Evolutionary conservation across 2,113 vertebrate species (phyloP).

Genomic region (Rhinichthys klamathensis): DNA sequence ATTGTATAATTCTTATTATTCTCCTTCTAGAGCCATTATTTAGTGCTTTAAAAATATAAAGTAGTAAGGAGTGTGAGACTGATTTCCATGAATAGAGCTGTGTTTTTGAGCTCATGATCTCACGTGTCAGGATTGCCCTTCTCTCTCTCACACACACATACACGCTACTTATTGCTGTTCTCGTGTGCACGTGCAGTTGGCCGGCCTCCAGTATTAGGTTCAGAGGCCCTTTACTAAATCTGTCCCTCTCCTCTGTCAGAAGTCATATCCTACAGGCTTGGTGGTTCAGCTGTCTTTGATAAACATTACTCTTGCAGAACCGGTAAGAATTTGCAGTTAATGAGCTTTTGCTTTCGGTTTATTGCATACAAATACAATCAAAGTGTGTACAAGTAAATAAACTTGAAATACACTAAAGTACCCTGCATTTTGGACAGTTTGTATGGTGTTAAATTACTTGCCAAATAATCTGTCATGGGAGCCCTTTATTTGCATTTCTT

Average conservation of each 20-base stretch:
- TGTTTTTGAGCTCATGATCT: not conserved
- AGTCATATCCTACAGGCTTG: constrained; percentile 5
- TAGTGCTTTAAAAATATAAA: not conserved
- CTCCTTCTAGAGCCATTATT: not conserved
- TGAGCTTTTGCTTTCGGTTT: not conserved
- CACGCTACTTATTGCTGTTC: not conserved
- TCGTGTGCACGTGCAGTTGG: constrained; percentile 14
- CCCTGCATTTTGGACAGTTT: not conserved
- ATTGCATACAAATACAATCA: not conserved
- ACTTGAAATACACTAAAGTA: not conserved
- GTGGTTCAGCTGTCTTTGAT: not conserved
- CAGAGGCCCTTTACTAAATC: constrained; percentile 17
- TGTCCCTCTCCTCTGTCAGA: not conserved
- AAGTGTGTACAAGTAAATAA: not conserved
- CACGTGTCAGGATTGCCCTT: not conserved
- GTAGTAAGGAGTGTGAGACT: not conserved
- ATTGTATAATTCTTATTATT: not conserved
- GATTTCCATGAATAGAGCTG: constrained; percentile 26
- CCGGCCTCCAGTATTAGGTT: not conserved
- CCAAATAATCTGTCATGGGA: not conserved
- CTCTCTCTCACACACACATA: not conserved
- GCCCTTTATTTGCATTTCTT: not conserved
- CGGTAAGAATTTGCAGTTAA: not conserved
- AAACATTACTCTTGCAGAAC: not conserved
- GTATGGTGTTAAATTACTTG: not conserved